Evolutionary conservation across 1,140 invertebrate species (phyloP).

Genomic region (Cotesia vestalis): DNA sequence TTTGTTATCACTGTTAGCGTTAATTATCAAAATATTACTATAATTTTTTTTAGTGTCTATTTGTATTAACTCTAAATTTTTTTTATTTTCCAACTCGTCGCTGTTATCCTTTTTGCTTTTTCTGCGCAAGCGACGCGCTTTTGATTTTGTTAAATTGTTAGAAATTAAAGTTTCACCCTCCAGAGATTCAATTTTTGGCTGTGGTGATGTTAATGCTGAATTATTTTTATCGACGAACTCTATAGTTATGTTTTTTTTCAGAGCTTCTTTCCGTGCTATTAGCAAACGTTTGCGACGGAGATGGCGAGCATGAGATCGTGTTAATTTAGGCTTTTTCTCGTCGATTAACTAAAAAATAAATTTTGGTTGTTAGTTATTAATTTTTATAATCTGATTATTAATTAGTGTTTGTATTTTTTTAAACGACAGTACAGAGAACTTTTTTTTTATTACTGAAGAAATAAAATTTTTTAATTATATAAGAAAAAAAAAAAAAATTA

Average conservation of each 20-base stretch:
- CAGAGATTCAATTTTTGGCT: too few species aligned
- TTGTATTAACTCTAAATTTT: not conserved
- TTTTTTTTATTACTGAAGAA: too few species aligned
- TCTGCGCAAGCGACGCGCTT: constrained; percentile 7
- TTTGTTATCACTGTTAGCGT: too few species aligned
- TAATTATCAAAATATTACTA: too few species aligned
- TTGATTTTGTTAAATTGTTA: constrained; percentile 20
- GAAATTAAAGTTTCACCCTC: not conserved
- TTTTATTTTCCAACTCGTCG: constrained; percentile 3
- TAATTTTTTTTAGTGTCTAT: not conserved
- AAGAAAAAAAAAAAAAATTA: too few species aligned
- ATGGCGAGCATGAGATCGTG: constrained; percentile 53
- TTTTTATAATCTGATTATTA: not conserved
- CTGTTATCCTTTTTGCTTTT: not conserved
- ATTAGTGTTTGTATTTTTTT: too few species aligned
- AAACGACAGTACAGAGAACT: too few species aligned
- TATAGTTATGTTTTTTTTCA: not conserved
- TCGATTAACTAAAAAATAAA: constrained; percentile 35
- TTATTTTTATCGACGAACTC: constrained; percentile 31
- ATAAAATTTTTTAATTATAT: too few species aligned
- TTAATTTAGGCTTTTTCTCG: constrained; percentile 44
- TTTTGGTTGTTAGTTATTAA: not conserved
- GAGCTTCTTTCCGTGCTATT: constrained; percentile 47
- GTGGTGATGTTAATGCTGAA: not conserved
- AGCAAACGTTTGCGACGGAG: constrained; percentile 54